Conservation (phyloP, 1,140 invertebrate species). For the Drosophila burlai region DNA sequence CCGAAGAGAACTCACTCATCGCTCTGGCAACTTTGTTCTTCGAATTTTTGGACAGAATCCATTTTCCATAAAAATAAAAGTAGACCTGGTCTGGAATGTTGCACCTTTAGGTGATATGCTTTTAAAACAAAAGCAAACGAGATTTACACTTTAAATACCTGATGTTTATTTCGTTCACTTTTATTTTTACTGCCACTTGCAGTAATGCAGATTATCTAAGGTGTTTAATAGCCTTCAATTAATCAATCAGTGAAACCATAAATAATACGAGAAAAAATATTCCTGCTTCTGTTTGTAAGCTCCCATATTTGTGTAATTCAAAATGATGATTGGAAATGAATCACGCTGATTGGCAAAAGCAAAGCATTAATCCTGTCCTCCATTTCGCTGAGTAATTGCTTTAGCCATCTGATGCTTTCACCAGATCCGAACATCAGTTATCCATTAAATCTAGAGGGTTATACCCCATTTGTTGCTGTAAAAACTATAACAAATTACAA, state of each 20-base stretch:
- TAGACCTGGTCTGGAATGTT: background rate
- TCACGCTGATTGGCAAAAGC: slow-evolving; percentile 29
- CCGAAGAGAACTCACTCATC: background rate
- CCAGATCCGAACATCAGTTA: slow-evolving; percentile 19
- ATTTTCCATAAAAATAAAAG: background rate
- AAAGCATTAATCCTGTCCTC: slow-evolving; percentile 30
- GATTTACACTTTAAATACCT: background rate
- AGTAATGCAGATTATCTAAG: background rate
- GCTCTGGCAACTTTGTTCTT: background rate
- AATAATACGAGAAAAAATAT: slow-evolving; percentile 8
- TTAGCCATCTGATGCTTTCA: slow-evolving; percentile 31
- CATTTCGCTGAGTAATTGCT: slow-evolving; percentile 33
- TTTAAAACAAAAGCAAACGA: slow-evolving; percentile 22
- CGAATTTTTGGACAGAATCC: background rate
- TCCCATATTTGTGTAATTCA: slow-evolving; percentile 5
- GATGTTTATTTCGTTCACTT: background rate
- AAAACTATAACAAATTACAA: slow-evolving; percentile 58
- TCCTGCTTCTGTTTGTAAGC: background rate
- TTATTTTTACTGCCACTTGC: background rate
- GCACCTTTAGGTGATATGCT: background rate
- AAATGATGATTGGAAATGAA: slow-evolving; percentile 30
- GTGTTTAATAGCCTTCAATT: background rate
- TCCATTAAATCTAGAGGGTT: slow-evolving; percentile 25
- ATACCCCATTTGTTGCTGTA: slow-evolving; percentile 16
- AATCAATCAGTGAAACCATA: slow-evolving; percentile 17